Conservation (phyloP, 2,888 invertebrate species). For the Netelia inedita region DNA sequence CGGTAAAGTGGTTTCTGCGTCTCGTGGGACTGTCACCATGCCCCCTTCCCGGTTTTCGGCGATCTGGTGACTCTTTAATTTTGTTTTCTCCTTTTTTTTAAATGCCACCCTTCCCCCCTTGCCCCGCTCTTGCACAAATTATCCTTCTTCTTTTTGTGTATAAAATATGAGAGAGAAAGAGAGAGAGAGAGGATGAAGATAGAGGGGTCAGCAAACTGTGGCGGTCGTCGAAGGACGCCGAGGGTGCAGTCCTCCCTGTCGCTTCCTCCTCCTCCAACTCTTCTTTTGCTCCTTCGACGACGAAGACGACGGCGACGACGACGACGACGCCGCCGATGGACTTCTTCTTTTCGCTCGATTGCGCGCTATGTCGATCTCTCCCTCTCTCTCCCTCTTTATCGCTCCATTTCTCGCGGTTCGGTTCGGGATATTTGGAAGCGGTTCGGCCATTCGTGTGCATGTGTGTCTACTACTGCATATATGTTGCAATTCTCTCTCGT, state of each 20-base stretch:
- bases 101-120: constrained; percentile 1
- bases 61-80: constrained; percentile 39
- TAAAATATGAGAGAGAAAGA: neutral
- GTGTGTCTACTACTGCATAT: neutral
- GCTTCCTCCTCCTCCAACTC: constrained; percentile 65
- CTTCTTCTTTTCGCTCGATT: constrained; percentile 71
- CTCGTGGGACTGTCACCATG: constrained; percentile 50
- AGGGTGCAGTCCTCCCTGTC: constrained; percentile 68
- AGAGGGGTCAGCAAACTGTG: constrained; percentile 80
- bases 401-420: constrained; percentile 58
- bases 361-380: constrained; percentile 57
- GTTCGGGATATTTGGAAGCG: constrained; percentile 43
- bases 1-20: constrained; percentile 49
- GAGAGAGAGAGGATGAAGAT: constrained; percentile 24
- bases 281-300: constrained; percentile 15
- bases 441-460: neutral
- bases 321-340: constrained; percentile 63
- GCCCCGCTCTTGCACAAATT: constrained; percentile 24
- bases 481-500: constrained; percentile 11
- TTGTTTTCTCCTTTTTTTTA: constrained; percentile 64
- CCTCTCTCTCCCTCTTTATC: constrained; percentile 55
- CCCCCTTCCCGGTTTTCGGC: constrained; percentile 69
- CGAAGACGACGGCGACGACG: constrained; percentile 60
- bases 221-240: constrained; percentile 80
- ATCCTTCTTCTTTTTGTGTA: constrained; percentile 11